Base-by-base conservation (phyloP, 1,140 invertebrate genomes). In the Diorhabda sublineata region DNA sequence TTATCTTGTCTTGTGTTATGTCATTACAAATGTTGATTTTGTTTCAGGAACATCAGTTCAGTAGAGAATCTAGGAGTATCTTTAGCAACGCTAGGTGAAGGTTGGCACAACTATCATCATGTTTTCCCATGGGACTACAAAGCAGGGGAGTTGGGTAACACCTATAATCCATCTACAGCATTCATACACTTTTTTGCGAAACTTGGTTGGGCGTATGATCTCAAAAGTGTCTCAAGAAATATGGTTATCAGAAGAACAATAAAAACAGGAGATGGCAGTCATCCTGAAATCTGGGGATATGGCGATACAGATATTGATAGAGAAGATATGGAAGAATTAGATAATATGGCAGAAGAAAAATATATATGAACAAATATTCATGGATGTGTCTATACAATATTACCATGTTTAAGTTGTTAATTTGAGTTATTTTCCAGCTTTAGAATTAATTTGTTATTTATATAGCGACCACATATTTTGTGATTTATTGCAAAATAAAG, bases 61-160 rank as follows among this genome's bases (percentile, higher is more conserved):
- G 87, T 88, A 1, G 91, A 94, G 76, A 92, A 90, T 75, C 75
- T 87, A 1, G 79, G 85, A 1, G 91, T 93, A 0, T 87, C 90
- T 2, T 79, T 92, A 26, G 86, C 88, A 11, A 87, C 92, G 0
- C 77, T 92, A 7, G 92, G 92, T 0, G 92, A 94, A 81, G 95
- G 94, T 42, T 96, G 93, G 90, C 95, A 97, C 80, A 98, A 97
- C 82, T 98, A 95, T 82, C 96, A 98, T 79, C 96, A 98, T 78
- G 92, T 93, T 1, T 89, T 89, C 67, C 94, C 95, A 0, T 93
- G 90, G 86, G 96, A 98, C 79, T 96, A 96, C 79, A 89, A 91
- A 74, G 92, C 93, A 0, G 90, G 91, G 2, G 95, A 98, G 75
- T 82, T 92, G 2, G 91, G 91, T 2, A 81, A 85, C 58, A 81